These are phyloP conservation scores for Glareola pratincola DNA, from an alignment of 2,113 vertebrate genomes.

Conservation along the genomic window DNA sequence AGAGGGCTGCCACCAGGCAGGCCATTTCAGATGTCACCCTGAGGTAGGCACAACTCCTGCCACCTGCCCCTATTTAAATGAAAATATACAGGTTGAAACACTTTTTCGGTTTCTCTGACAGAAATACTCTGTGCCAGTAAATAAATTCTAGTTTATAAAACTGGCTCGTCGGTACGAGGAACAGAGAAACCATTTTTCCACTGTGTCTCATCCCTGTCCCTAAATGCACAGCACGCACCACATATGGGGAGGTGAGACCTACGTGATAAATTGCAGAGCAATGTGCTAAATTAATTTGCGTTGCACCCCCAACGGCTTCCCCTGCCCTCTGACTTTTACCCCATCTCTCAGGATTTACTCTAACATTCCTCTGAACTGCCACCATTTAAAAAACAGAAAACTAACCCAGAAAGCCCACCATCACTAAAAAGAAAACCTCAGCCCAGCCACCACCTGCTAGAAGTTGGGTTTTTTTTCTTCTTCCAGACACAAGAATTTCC, in stretches of 20 bases:
- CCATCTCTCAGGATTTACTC: slow-evolving; percentile 20
- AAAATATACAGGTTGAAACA: neutral
- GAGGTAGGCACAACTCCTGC: neutral
- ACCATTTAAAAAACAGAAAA: neutral
- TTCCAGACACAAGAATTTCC: neutral
- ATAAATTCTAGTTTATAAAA: neutral
- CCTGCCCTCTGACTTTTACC: slow-evolving; percentile 8
- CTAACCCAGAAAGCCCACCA: neutral
- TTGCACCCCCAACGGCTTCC: neutral
- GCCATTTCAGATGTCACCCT: neutral
- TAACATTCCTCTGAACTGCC: neutral
- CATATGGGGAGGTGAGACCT: neutral
- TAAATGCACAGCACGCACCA: neutral
- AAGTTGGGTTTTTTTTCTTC: neutral
- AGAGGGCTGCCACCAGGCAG: neutral
- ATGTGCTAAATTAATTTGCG: slow-evolving; percentile 10
- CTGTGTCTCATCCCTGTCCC: neutral
- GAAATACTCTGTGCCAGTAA: neutral
- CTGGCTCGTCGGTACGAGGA: fast-evolving
- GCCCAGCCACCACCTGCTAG: neutral
- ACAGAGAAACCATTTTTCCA: neutral
- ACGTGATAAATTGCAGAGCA: neutral
- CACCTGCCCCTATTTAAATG: neutral
- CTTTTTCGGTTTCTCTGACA: neutral
- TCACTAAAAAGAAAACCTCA: neutral